phyloP scores from a whole-genome alignment of 2,888 invertebrate species.

The Ferrisia virgata region DNA sequence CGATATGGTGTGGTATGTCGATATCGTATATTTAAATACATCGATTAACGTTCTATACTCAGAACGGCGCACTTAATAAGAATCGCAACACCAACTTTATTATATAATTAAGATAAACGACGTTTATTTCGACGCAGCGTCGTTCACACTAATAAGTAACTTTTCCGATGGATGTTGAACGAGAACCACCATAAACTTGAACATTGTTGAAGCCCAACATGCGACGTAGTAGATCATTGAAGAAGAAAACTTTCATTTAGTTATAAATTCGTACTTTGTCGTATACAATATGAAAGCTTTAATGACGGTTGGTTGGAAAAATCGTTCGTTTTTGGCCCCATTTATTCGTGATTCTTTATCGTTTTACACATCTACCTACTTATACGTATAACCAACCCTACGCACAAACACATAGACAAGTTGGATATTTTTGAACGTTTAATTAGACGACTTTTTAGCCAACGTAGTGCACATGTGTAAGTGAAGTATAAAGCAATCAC shows the following conservation, averaged over 20 bases:
- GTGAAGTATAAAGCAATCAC: neutral
- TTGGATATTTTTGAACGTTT: neutral
- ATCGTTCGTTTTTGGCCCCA: too few species aligned
- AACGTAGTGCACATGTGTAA: neutral
- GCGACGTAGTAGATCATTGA: neutral
- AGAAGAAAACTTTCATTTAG: too few species aligned
- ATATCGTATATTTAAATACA: neutral
- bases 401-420: neutral
- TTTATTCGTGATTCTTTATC: too few species aligned
- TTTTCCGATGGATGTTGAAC: neutral
- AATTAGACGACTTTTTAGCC: neutral
- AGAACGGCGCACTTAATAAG: neutral
- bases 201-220: neutral
- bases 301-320: too few species aligned
- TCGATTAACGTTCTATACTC: neutral
- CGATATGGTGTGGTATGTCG: too few species aligned
- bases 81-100: neutral
- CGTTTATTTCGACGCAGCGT: neutral
- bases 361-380: too few species aligned
- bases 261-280: neutral
- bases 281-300: neutral
- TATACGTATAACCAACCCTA: too few species aligned
- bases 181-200: neutral
- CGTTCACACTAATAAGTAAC: neutral
- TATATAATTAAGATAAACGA: neutral